Conservation (phyloP, 2,113 vertebrate species). For the Myrmecobius fasciatus region DNA sequence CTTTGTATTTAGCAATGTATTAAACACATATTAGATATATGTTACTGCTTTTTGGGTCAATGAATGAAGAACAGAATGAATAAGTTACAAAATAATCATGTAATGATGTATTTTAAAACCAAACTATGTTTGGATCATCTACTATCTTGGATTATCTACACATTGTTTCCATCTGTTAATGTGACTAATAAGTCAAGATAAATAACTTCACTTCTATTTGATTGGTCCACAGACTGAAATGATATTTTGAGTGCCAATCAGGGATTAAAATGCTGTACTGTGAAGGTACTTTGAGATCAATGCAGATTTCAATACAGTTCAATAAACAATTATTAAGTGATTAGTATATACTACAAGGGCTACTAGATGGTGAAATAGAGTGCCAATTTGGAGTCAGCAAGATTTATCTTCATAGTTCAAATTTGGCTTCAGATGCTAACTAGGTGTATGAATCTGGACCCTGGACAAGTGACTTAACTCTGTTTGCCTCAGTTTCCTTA, state of each 20-base stretch:
- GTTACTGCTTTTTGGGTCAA: neutral
- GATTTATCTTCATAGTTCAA: neutral
- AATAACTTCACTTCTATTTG: neutral
- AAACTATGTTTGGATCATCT: neutral
- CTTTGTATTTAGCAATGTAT: neutral
- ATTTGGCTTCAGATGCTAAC: neutral
- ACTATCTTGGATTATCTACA: neutral
- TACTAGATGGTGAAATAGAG: neutral
- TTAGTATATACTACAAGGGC: neutral
- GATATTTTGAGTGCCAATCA: neutral
- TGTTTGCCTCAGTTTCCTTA: neutral
- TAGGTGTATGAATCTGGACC: neutral
- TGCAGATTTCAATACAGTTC: neutral
- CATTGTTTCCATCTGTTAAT: neutral
- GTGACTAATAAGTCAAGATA: neutral
- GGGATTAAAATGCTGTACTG: neutral
- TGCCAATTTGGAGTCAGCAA: neutral
- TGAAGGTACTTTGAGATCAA: neutral
- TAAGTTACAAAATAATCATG: neutral
- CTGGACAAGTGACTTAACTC: neutral
- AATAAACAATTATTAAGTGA: neutral
- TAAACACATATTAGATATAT: neutral
- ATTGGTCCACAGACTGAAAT: neutral
- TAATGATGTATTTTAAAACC: neutral
- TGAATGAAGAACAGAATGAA: neutral